Base-by-base conservation (phyloP, 1,140 invertebrate species). In the Rhagoletis zephyria region DNA sequence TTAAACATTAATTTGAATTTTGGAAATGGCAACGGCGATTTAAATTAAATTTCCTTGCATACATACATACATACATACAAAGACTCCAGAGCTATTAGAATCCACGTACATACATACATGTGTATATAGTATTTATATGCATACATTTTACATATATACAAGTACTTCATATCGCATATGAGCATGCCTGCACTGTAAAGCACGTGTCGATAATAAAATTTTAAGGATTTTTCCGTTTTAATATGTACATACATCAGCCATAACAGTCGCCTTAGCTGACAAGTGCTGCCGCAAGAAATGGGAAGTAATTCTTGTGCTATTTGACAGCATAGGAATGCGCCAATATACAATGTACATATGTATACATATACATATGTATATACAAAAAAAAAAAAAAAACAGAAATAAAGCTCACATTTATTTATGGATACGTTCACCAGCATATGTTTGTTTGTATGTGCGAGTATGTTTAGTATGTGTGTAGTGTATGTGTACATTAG, bases 131-230 rank as follows among this genome's bases (percentile, higher is more conserved):
- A 30, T 30, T 30, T 30, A 30, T 30, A 30, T 30, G 30, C 30
- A 30, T 30, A 30, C 30, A 30, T 30, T 30, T 30, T 30, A 30
- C 30, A 30, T 30, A 30, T 30, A 30, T 30, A 30, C 30, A 30
- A 30, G 30, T 30, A 30, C 30, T 30, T 30, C 30, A 30, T 0
- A 16, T 64, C 63, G 9, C 14, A 30, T 30, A 67, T 67, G 19
- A 30, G 19, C 30, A 67, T 48, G 67, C 42, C 42, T 74, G 67
- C 67, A 14, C 45, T 74, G 67, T 74, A 74, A 48, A 74, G 67
- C 67, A 74, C 67, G 67, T 74, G 67, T 74, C 67, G 67, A 74
- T 74, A 74, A 74, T 74, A 74, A 74, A 74, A 74, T 74, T 74
- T 74, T 74, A 74, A 74, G 67, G 67, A 74, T 74, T 74, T 74